phyloP scores from a whole-genome alignment of 1,140 invertebrate genomes.

The Nebria ingens region DNA sequence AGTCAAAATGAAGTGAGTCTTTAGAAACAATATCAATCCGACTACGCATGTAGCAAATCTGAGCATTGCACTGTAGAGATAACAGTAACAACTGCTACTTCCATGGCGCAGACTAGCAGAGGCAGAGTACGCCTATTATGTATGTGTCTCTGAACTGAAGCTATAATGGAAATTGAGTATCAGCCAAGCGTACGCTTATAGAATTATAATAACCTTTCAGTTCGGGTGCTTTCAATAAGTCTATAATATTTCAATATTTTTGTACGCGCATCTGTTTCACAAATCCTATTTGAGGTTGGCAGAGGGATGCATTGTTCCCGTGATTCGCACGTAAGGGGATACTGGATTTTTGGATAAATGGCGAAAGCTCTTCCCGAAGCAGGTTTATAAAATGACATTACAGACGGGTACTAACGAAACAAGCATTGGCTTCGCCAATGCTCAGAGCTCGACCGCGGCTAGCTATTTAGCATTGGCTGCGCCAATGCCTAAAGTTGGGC shows the following conservation, averaged over 20 bases:
- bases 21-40: too few species aligned
- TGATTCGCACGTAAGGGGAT: background rate
- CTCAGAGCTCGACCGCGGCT: too few species aligned
- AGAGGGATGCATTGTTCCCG: background rate
- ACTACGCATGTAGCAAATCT: slow-evolving; percentile 4
- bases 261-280: background rate
- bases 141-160: background rate
- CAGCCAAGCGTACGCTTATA: slow-evolving; percentile 1
- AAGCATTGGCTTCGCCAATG: too few species aligned
- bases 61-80: background rate
- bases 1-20: too few species aligned
- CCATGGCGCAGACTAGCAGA: background rate
- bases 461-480: too few species aligned
- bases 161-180: slow-evolving; percentile 1
- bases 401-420: too few species aligned
- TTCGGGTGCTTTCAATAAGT: slow-evolving; percentile 6
- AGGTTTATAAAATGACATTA: too few species aligned
- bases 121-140: background rate
- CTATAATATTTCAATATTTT: slow-evolving; percentile 7
- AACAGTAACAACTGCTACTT: background rate
- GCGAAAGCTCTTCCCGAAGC: too few species aligned
- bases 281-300: background rate
- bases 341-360: background rate
- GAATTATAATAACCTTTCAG: slow-evolving; percentile 5
- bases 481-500: too few species aligned